A percentile compares a stretch with the other conserved stretches of the same genome.
These are phyloP conservation scores for Stylophora pistillata DNA, from an alignment of 64 coral and sea anemone species.

Conservation along the genomic window DNA sequence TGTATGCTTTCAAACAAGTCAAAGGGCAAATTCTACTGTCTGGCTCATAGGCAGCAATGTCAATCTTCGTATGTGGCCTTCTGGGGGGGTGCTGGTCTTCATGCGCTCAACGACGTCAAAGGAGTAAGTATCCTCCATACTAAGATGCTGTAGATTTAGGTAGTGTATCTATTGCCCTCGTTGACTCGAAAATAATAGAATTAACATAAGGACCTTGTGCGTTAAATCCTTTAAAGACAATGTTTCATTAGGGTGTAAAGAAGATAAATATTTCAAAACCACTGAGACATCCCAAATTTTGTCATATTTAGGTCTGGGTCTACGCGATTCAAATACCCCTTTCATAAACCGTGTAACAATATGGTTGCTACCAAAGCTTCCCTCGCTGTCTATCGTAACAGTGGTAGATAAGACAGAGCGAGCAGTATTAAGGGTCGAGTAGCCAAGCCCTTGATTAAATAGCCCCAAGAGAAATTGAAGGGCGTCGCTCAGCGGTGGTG, in stretches of 20 bases:
- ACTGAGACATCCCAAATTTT: slow-evolving; percentile 27
- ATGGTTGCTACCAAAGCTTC: slow-evolving; percentile 17
- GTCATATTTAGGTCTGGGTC: slow-evolving; percentile 31
- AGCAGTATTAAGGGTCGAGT: slow-evolving; percentile 53
- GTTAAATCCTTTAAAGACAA: slow-evolving; percentile 48
- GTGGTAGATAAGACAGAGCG: slow-evolving; percentile 36
- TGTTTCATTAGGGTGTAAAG: slow-evolving; percentile 17
- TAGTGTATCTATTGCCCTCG: slow-evolving; percentile 37
- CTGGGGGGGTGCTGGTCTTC: slow-evolving; percentile 40
- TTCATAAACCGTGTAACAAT: slow-evolving; percentile 40
- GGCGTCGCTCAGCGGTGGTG: slow-evolving; percentile 22
- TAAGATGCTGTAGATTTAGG: slow-evolving; percentile 9
- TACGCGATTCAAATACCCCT: slow-evolving; percentile 6
- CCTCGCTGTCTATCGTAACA: slow-evolving; percentile 5
- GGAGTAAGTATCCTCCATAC: neutral
- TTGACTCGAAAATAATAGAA: slow-evolving; percentile 34
- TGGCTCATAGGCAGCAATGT: slow-evolving; percentile 33
- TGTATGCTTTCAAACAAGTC: slow-evolving; percentile 53
- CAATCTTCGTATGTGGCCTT: slow-evolving; percentile 26
- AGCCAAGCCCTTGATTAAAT: slow-evolving; percentile 43
- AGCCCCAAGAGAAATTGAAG: slow-evolving; percentile 42
- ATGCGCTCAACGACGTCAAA: slow-evolving; percentile 17
- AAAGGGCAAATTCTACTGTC: slow-evolving; percentile 44
- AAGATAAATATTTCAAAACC: slow-evolving; percentile 1
- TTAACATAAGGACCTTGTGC: slow-evolving; percentile 23